Evolutionary conservation across 1,140 invertebrate species (phyloP).

Genomic region (Drosophila rhopaloa): DNA sequence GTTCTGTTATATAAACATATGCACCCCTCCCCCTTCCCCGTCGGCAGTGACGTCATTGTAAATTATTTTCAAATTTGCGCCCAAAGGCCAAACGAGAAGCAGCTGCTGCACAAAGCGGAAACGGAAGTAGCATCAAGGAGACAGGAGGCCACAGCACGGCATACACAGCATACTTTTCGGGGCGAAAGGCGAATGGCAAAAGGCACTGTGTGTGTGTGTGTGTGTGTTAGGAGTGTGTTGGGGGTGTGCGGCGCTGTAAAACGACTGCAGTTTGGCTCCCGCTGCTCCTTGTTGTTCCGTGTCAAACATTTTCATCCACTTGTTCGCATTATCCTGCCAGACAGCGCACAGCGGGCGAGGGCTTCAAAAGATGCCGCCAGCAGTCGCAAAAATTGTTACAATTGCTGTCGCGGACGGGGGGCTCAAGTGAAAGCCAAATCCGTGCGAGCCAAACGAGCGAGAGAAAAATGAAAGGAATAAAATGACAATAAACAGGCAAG

Average conservation of each 20-base stretch:
- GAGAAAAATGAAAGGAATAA: conserved; percentile 38
- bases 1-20: conserved; percentile 66
- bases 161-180: conserved; percentile 19
- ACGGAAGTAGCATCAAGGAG: conserved; percentile 67
- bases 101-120: conserved; percentile 60
- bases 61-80: conserved; percentile 81
- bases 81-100: conserved; percentile 63
- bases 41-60: conserved; percentile 67
- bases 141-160: conserved; percentile 64
- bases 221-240: background rate
- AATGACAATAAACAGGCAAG: conserved; percentile 39
- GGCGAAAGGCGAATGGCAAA: too few species aligned
- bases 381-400: conserved; percentile 33
- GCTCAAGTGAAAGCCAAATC: conserved; percentile 43
- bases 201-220: background rate
- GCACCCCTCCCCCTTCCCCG: background rate
- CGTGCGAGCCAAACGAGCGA: conserved; percentile 29
- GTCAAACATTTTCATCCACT: conserved; percentile 82
- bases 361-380: conserved; percentile 68
- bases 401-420: conserved; percentile 13
- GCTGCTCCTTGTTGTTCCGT: conserved; percentile 53
- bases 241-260: background rate
- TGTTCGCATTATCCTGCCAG: conserved; percentile 71
- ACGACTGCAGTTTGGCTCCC: conserved; percentile 44
- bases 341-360: conserved; percentile 58